These are phyloP conservation scores for Sepioteuthis lessoniana DNA, from an alignment of 2,888 invertebrate genomes.

Conservation along the genomic window DNA sequence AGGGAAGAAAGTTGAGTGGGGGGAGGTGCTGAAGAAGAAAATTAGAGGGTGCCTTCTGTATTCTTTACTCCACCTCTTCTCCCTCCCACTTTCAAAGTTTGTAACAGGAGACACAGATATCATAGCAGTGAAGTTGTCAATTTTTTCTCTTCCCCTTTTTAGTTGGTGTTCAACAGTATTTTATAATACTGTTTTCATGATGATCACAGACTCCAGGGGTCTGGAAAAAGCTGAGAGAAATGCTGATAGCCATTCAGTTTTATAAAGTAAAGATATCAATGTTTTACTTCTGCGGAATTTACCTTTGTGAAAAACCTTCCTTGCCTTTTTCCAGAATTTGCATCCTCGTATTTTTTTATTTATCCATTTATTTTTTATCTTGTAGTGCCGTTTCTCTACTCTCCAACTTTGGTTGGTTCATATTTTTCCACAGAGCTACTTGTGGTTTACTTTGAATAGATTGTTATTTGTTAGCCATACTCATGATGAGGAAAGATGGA, in stretches of 20 bases:
- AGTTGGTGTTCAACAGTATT: neutral
- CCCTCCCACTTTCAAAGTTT: neutral
- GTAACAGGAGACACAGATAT: neutral
- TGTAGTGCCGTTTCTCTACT: neutral
- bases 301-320: neutral
- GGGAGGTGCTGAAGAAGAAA: neutral
- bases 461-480: constrained; percentile 10
- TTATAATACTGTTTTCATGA: neutral
- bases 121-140: neutral
- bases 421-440: neutral
- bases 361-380: neutral
- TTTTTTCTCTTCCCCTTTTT: neutral
- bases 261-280: neutral
- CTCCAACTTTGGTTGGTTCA: neutral
- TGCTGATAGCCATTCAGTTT: fast-evolving
- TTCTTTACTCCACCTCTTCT: neutral
- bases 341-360: neutral
- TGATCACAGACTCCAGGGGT: neutral
- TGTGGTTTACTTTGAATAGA: neutral
- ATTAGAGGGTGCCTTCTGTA: neutral
- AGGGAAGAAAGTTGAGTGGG: neutral
- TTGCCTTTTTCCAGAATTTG: neutral
- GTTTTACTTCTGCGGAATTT: neutral
- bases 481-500: neutral
- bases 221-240: neutral